Conservation (phyloP, 2,797 vertebrate species). For the Sebastiscus tertius region DNA sequence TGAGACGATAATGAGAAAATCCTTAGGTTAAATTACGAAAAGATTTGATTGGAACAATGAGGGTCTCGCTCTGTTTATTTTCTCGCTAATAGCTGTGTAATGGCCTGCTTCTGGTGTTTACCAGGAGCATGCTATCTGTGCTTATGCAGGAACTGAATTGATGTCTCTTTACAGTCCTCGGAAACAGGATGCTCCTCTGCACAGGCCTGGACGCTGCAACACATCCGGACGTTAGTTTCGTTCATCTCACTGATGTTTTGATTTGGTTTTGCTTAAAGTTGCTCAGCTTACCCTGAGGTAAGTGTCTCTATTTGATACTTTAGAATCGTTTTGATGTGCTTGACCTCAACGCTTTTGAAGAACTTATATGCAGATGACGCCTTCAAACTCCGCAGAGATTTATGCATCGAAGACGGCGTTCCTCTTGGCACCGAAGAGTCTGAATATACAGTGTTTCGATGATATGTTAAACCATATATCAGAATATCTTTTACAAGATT, state of each 20-base stretch:
- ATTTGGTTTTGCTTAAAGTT: conserved; percentile 13
- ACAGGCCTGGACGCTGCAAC: conserved; percentile 4
- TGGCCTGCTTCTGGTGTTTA: conserved; percentile 3
- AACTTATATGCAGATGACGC: conserved; percentile 1
- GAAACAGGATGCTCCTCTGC: neutral
- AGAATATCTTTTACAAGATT: neutral
- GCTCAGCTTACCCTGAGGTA: neutral
- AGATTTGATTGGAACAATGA: conserved; percentile 22
- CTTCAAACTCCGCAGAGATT: conserved; percentile 5
- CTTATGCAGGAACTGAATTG: neutral
- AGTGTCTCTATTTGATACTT: conserved; percentile 2
- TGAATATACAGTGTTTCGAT: neutral
- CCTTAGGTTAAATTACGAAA: conserved; percentile 7
- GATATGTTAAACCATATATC: neutral
- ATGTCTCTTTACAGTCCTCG: conserved; percentile 5
- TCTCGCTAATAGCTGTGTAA: conserved; percentile 14
- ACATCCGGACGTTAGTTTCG: neutral
- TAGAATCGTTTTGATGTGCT: conserved; percentile 15
- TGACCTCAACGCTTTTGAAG: conserved; percentile 16
- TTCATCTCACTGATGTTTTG: conserved; percentile 21
- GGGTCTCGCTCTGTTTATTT: conserved; percentile 22
- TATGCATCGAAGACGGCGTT: neutral
- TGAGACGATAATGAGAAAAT: conserved; percentile 10
- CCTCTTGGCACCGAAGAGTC: neutral
- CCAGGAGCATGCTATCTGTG: neutral